phyloP scores from a whole-genome alignment of 1,140 invertebrate genomes.

The Pararge aegeria region DNA sequence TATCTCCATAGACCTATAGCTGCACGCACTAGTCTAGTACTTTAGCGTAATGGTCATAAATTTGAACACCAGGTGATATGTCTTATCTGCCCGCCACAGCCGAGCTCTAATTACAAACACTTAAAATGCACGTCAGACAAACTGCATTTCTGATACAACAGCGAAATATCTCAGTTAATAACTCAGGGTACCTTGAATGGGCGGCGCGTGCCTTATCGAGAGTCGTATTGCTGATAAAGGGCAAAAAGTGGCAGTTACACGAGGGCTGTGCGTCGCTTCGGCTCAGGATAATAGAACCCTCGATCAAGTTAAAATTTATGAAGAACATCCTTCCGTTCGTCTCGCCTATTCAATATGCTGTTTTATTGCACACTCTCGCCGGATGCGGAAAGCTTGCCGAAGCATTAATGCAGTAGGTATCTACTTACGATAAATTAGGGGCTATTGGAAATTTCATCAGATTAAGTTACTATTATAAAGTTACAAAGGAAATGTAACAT shows the following conservation, averaged over 20 bases:
- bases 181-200: constrained; percentile 14
- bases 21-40: too few species aligned
- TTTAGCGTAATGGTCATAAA: not conserved
- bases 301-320: constrained; percentile 14
- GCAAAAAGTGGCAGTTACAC: constrained; percentile 18
- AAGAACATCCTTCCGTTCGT: constrained; percentile 15
- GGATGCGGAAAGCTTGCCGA: not conserved
- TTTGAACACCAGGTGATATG: not conserved
- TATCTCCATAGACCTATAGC: too few species aligned
- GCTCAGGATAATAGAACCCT: constrained; percentile 17
- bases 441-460: not conserved
- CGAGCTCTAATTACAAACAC: not conserved
- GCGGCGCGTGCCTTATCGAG: constrained; percentile 28
- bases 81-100: not conserved
- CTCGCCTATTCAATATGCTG: constrained; percentile 1
- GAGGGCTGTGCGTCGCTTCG: constrained; percentile 16
- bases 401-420: not conserved
- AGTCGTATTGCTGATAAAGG: constrained; percentile 18
- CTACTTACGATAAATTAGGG: not conserved
- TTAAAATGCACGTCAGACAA: constrained; percentile 6
- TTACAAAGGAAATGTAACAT: too few species aligned
- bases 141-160: constrained; percentile 3
- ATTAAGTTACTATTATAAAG: not conserved
- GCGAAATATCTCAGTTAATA: constrained; percentile 15
- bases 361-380: constrained; percentile 1